These are phyloP conservation scores for Arothron firmamentum DNA, from an alignment of 2,113 vertebrate species.

Conservation along the genomic window DNA sequence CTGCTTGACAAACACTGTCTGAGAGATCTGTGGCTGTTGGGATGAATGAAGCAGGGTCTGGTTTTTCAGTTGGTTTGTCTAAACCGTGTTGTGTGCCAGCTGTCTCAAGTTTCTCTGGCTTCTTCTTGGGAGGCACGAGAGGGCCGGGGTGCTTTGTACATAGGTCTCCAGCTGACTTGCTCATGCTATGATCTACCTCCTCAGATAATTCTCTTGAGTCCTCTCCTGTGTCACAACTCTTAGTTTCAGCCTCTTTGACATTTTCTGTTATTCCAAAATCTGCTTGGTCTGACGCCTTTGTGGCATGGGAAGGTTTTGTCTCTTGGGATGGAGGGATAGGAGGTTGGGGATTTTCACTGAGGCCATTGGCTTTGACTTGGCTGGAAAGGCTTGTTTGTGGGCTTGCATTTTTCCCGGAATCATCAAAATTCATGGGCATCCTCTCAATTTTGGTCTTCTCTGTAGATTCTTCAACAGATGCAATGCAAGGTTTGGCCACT, in stretches of 20 bases:
- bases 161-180: constrained; percentile 36
- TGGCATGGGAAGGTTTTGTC: constrained; percentile 51
- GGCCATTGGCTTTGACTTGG: neutral
- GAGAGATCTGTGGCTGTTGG: constrained; percentile 5
- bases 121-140: constrained; percentile 46
- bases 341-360: constrained; percentile 25
- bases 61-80: neutral
- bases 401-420: constrained; percentile 27
- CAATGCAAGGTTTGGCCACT: constrained; percentile 36
- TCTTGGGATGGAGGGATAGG: constrained; percentile 65
- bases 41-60: too few species aligned
- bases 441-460: constrained; percentile 26
- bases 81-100: neutral
- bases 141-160: constrained; percentile 41
- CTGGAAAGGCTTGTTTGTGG: constrained; percentile 24
- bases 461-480: constrained; percentile 23
- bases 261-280: too few species aligned
- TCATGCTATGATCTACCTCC: constrained; percentile 6
- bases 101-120: constrained; percentile 15
- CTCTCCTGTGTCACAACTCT: neutral
- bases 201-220: constrained; percentile 39
- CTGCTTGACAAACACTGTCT: neutral
- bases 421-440: constrained; percentile 21
- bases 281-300: constrained; percentile 23
- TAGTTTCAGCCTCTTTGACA: neutral